phyloP scores from a whole-genome alignment of 2,888 invertebrate species.

The Helleia helle region DNA sequence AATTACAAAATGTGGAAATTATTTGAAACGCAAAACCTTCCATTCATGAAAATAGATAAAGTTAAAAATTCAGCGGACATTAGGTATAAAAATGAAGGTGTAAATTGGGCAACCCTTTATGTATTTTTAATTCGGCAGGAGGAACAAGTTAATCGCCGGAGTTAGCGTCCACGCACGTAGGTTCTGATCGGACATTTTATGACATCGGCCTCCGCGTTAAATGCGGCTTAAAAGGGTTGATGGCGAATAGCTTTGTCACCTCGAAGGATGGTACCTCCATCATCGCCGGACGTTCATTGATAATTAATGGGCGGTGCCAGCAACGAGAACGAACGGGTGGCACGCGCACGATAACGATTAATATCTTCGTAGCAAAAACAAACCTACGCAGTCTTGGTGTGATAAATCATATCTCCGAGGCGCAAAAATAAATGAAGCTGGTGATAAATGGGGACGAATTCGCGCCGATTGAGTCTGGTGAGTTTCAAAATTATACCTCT shows the following conservation, averaged over 20 bases:
- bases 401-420: conserved; percentile 71
- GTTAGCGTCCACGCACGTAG: conserved; percentile 55
- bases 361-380: conserved; percentile 72
- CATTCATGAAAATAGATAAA: no score
- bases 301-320: conserved; percentile 70
- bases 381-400: conserved; percentile 61
- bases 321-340: conserved; percentile 71
- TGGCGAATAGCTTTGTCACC: conserved; percentile 64
- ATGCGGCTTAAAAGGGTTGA: conserved; percentile 73
- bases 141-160: conserved; percentile 62
- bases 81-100: conserved; percentile 18
- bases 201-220: conserved; percentile 68
- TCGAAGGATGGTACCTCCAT: conserved; percentile 67
- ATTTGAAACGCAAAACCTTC: no score
- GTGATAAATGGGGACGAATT: conserved; percentile 67
- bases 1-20: no score
- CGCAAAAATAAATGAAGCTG: conserved; percentile 72
- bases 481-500: conserved; percentile 50
- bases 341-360: conserved; percentile 70
- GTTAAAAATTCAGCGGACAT: background rate
- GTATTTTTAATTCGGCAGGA: conserved; percentile 47
- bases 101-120: conserved; percentile 24
- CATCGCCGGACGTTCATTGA: conserved; percentile 70
- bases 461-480: conserved; percentile 52
- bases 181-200: conserved; percentile 70